Conservation (phyloP, 1,140 invertebrate genomes). For the Brachionus paranguensis region DNA sequence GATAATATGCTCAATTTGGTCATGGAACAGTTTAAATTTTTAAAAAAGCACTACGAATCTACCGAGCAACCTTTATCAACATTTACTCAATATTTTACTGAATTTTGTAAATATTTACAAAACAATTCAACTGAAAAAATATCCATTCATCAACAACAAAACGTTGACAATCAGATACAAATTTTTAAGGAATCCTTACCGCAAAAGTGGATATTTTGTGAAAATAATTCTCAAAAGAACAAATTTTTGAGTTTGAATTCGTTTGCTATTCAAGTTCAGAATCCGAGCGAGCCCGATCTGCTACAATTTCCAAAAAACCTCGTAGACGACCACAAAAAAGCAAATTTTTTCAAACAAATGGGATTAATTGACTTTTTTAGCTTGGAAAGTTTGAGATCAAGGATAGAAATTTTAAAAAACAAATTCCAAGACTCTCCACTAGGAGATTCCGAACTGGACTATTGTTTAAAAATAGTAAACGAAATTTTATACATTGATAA, state of each 20-base stretch:
- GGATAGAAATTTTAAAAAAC: not conserved
- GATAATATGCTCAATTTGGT: not conserved
- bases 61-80: not conserved
- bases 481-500: constrained; percentile 6
- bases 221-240: not conserved
- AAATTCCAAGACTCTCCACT: not conserved
- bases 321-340: not conserved
- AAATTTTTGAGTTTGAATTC: not conserved
- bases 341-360: constrained; percentile 1
- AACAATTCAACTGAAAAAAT: not conserved
- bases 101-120: not conserved
- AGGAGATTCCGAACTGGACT: not conserved
- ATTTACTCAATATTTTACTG: not conserved
- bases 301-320: not conserved
- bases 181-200: not conserved
- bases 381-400: not conserved
- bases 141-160: too few species aligned
- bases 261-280: not conserved
- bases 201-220: not conserved
- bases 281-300: not conserved
- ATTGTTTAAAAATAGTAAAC: not conserved
- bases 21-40: not conserved
- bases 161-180: not conserved
- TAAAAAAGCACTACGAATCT: not conserved
- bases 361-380: not conserved